Conservation (phyloP, 1,140 invertebrate genomes). For the Conopomorpha cramerella region DNA sequence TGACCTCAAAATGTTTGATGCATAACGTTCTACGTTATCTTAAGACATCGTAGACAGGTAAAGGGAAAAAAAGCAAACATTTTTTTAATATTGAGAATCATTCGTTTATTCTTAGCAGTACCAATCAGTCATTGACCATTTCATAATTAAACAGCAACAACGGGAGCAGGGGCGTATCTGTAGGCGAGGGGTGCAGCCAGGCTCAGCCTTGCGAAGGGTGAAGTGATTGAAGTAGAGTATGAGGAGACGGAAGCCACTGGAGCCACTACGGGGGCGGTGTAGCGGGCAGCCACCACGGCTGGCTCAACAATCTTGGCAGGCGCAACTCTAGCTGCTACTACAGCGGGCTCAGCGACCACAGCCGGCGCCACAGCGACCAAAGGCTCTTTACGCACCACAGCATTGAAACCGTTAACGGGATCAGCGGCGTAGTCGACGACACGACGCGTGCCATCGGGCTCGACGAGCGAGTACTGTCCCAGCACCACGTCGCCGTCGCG, state of each 20-base stretch:
- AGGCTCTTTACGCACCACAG: conserved; percentile 51
- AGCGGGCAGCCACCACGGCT: conserved; percentile 10
- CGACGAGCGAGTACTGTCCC: conserved; percentile 65
- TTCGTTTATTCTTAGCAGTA: conserved; percentile 17
- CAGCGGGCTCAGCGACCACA: conserved; percentile 21
- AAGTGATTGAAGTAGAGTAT: no score
- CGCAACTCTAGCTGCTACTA: conserved; percentile 8
- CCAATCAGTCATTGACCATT: conserved; percentile 10
- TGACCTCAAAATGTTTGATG: no score
- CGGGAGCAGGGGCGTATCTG: conserved; percentile 14
- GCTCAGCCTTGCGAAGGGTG: conserved; percentile 4
- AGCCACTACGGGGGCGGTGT: neutral
- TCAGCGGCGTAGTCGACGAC: conserved; percentile 68
- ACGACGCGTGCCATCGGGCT: conserved; percentile 68
- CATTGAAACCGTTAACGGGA: conserved; percentile 58
- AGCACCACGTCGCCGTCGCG: conserved; percentile 66
- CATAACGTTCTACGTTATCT: no score
- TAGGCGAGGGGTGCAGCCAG: conserved; percentile 1
- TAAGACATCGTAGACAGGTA: no score
- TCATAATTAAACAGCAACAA: conserved; percentile 23
- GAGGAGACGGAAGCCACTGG: conserved; percentile 1
- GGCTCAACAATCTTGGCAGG: conserved; percentile 16
- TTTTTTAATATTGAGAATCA: conserved; percentile 7
- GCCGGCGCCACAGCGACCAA: conserved; percentile 31
- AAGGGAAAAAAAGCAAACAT: conserved; percentile 1